Percentiles rank a stretch among this genome's conserved stretches.
Evolutionary conservation across 2,113 vertebrate species (phyloP).

Genomic region (Prunella himalayana): DNA sequence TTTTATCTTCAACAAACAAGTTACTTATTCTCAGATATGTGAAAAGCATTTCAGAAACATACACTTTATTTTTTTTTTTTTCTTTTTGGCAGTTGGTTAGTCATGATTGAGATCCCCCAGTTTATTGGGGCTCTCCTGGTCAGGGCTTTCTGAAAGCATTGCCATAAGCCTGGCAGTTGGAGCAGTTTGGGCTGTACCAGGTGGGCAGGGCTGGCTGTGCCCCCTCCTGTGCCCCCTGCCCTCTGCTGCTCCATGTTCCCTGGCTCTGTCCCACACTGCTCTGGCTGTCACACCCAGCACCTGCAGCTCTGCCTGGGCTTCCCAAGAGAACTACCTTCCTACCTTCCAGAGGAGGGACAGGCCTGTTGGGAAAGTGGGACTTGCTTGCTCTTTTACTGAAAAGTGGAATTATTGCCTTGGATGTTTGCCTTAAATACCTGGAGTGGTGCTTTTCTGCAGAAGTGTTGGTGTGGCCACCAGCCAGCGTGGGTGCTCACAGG

Average conservation of each 20-base stretch:
- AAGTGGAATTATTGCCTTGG: neutral
- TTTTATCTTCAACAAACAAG: neutral
- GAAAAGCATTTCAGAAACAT: neutral
- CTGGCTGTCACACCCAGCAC: fast-evolving
- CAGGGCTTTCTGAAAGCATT: neutral
- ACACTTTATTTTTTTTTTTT: neutral
- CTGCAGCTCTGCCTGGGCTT: fast-evolving
- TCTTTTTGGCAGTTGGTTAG: neutral
- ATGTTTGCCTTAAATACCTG: neutral
- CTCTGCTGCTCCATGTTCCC: fast-evolving
- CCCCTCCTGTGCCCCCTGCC: too few species aligned
- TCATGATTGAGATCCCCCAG: neutral
- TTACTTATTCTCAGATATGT: neutral
- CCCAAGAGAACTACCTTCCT: neutral
- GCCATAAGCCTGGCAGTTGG: neutral
- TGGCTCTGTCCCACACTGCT: fast-evolving
- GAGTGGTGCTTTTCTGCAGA: fast-evolving
- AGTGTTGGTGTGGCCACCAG: neutral
- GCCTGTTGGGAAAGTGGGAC: neutral
- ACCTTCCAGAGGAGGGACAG: neutral
- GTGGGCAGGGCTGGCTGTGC: neutral
- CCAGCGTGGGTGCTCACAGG: fast-evolving
- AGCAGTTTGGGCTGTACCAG: neutral
- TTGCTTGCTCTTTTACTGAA: neutral
- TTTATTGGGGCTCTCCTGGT: neutral